A percentile compares a stretch with the other conserved stretches of the same genome.
Evolutionary conservation across 1,140 invertebrate genomes (phyloP).

Genomic region (Dufourea novaeangliae): DNA sequence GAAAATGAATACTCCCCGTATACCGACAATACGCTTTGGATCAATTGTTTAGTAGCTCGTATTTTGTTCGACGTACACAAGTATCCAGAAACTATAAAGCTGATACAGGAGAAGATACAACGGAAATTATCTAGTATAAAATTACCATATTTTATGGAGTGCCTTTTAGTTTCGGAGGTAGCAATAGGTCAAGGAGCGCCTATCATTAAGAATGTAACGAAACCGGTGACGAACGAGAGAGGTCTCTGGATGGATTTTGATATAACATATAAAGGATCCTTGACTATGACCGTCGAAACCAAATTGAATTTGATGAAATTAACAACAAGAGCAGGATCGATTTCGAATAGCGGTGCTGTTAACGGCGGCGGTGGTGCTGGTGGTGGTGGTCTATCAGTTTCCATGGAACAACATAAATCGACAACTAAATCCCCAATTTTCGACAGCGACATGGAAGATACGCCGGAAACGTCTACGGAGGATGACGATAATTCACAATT

Average conservation of each 20-base stretch:
- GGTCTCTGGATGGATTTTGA: constrained; percentile 97
- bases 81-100: constrained; percentile 84
- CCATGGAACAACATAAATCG: constrained; percentile 14
- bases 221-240: constrained; percentile 90
- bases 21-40: constrained; percentile 82
- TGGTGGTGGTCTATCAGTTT: constrained; percentile 50
- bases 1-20: constrained; percentile 31
- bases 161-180: constrained; percentile 89
- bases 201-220: constrained; percentile 87
- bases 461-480: constrained; percentile 94
- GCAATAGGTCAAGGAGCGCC: constrained; percentile 90
- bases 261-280: constrained; percentile 93
- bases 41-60: constrained; percentile 89
- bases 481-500: constrained; percentile 84
- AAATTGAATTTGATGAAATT: constrained; percentile 97
- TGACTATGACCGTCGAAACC: constrained; percentile 96
- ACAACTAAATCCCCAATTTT: constrained; percentile 83
- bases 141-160: constrained; percentile 94
- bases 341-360: constrained; percentile 56
- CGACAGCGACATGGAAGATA: constrained; percentile 94
- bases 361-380: constrained; percentile 43
- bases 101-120: constrained; percentile 90
- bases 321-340: constrained; percentile 81
- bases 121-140: constrained; percentile 93
- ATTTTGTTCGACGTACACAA: constrained; percentile 90